Evolutionary conservation across 2,797 vertebrate genomes (phyloP), one percentile per base, ranked within the genome.

Genomic region (Ispidina picta): DNA sequence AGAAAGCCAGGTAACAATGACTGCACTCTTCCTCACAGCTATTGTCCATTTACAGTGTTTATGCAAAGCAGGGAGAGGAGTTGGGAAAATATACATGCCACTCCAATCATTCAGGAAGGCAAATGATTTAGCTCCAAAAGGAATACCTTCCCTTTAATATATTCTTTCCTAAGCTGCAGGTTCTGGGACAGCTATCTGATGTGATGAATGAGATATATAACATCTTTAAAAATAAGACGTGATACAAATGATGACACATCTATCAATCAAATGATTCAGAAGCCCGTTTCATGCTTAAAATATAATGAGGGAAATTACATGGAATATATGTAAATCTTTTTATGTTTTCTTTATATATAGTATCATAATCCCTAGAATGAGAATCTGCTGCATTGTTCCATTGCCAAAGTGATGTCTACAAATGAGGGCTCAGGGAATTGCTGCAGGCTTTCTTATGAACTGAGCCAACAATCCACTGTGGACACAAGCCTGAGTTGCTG

Each of bases 341-440:
- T 35, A 89, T 91, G 73, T 90, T 94, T 93, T 92, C 92, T 94
- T 92, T 76, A 55, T 59, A 76, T 79, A 41, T 70, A 28, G 26
- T 15, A 33, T 76, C 9, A 0, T 87, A 90, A 94, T 92, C 95
- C 92, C 65, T 73, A n/a, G 58, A 73, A 83, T 68, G 81, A 87
- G 85, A 87, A 62, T 89, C 82, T 62, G n/a, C 19, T 75, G 49
- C 58, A 88, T 86, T 86, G 35, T 89, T 90, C 91, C 48, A 88
- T 62, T 94, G 95, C 89, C 92, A 94, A 83, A 87, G 23, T 59
- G 76, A 75, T 49, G 60, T 73, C 83, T 89, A 60, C 65, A 89
- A 64, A 88, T 85, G 83, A 73, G 91, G 66, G 89, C 84, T 94
- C 69, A 83, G 93, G 92, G 94, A 96, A 94, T 96, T 83, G 93